Evolutionary conservation across 2,797 vertebrate species (phyloP), one percentile per base, ranked within the genome.

Genomic region (Bradypodion ventrale): DNA sequence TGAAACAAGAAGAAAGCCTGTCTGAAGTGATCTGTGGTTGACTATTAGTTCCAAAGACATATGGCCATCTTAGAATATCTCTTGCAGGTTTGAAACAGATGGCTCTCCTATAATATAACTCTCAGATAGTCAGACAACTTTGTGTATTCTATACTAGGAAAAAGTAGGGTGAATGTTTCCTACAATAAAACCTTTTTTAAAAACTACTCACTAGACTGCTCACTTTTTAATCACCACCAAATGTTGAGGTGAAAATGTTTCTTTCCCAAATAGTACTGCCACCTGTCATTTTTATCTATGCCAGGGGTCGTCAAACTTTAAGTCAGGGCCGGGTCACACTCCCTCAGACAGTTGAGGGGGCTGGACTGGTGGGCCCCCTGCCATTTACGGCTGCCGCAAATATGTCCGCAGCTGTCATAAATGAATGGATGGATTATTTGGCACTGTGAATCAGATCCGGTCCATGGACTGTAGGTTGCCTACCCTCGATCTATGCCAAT

Each of bases 261-360:
- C 83, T 76, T 90, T 59, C 85, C 78, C 83, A n/a, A 83, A 88
- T 40, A 27, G 9, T 72, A 89, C 87, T 29, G 63, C 72, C 13
- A 13, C 56, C 84, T 89, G 82, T 87, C 74, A 70, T 35, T 66
- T 29, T 80, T 46, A 87, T 84, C 85, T 85, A 72, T 88, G 27
- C 60, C 60, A 63, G 21, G n/a, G n/a, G n/a, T n/a, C n/a, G n/a
- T n/a, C n/a, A n/a, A n/a, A n/a, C n/a, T n/a, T n/a, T n/a, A n/a
- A n/a, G n/a, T n/a, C n/a, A n/a, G n/a, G n/a, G n/a, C n/a, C n/a
- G n/a, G n/a, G n/a, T n/a, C n/a, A n/a, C n/a, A n/a, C n/a, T n/a
- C n/a, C n/a, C n/a, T n/a, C n/a, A n/a, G n/a, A n/a, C n/a, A n/a
- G n/a, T n/a, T n/a, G n/a, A n/a, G n/a, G n/a, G n/a, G n/a, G n/a